Percentiles rank a stretch among this genome's conserved stretches.
These are phyloP conservation scores for Glossophaga mutica DNA, from an alignment of 2,797 vertebrate genomes.

Conservation along the genomic window DNA sequence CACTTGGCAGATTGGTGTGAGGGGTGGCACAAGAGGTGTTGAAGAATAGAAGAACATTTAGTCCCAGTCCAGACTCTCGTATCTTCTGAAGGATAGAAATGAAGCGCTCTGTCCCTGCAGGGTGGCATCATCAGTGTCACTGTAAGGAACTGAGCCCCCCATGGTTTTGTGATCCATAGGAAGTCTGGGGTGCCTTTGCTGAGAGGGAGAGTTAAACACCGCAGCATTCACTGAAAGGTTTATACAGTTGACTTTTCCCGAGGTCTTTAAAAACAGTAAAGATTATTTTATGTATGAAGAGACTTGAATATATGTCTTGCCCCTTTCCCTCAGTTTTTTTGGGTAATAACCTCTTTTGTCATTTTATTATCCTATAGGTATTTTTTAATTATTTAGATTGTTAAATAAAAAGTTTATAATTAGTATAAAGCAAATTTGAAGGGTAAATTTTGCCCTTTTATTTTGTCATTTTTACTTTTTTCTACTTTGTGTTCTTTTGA, in stretches of 20 bases:
- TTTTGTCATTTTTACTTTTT: neutral
- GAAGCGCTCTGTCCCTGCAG: neutral
- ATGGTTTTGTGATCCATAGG: neutral
- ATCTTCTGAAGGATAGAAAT: neutral
- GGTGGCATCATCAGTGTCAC: neutral
- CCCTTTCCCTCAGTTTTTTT: neutral
- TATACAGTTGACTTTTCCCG: neutral
- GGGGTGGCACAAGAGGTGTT: neutral
- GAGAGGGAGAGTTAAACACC: neutral
- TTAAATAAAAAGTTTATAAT: constrained; percentile 23
- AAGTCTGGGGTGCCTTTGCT: neutral
- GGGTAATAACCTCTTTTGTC: neutral
- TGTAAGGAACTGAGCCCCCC: neutral
- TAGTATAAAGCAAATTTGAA: neutral
- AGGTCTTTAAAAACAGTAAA: neutral
- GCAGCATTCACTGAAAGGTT: neutral
- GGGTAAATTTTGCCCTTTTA: neutral
- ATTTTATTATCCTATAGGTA: neutral
- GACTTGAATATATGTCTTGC: neutral
- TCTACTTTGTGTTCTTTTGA: neutral
- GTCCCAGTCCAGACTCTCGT: neutral
- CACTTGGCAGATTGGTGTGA: neutral
- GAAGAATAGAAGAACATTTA: neutral
- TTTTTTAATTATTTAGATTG: constrained; percentile 37
- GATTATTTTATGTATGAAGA: neutral